Conservation (phyloP, 2,113 vertebrate species). For the Nycticorax nycticorax region DNA sequence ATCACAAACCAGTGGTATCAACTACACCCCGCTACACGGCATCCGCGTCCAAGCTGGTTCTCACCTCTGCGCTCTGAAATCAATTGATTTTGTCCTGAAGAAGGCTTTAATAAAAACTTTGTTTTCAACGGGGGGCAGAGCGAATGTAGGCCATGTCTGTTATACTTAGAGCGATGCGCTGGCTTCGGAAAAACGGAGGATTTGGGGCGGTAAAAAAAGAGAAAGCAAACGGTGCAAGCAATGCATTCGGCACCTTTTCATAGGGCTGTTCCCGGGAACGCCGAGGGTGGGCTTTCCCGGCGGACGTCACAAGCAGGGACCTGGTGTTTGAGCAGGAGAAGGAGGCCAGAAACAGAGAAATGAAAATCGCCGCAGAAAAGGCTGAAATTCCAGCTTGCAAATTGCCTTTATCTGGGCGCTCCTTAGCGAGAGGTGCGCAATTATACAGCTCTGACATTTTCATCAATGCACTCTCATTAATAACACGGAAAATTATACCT, state of each 20-base stretch:
- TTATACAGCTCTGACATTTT: slow-evolving; percentile 66
- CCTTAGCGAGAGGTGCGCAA: slow-evolving; percentile 28
- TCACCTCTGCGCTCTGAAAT: background rate
- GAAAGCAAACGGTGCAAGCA: background rate
- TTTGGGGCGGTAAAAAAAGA: background rate
- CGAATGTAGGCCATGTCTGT: background rate
- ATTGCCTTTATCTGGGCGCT: background rate
- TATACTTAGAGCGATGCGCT: background rate
- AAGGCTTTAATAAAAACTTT: background rate
- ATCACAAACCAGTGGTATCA: background rate
- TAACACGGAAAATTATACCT: slow-evolving; percentile 53
- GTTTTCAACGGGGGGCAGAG: background rate
- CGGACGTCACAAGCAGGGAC: background rate
- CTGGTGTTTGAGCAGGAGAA: background rate
- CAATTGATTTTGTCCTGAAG: background rate
- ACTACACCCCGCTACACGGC: background rate
- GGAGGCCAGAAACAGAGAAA: background rate
- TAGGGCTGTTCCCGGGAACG: background rate
- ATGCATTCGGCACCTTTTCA: background rate
- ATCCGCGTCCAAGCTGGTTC: background rate
- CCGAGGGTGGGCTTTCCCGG: background rate
- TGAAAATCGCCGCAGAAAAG: background rate
- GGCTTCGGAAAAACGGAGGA: background rate
- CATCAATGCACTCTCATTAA: slow-evolving; percentile 56
- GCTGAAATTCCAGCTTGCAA: slow-evolving; percentile 21